These are phyloP conservation scores for Tiliqua scincoides DNA, from an alignment of 2,113 vertebrate species.

Conservation along the genomic window DNA sequence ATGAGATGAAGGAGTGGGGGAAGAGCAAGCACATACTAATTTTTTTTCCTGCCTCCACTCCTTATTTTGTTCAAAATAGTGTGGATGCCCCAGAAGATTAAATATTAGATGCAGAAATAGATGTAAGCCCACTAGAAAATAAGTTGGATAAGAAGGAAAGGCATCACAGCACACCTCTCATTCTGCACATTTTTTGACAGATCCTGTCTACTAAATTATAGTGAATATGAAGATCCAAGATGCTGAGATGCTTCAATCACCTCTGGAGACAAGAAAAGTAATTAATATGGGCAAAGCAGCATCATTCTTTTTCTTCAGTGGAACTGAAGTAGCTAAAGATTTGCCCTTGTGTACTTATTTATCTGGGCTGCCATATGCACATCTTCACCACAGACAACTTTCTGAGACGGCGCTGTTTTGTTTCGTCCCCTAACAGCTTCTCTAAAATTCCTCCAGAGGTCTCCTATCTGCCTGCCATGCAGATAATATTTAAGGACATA, in stretches of 20 bases:
- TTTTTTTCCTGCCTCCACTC: background rate
- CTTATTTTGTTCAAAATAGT: background rate
- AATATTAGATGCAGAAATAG: conserved; percentile 14
- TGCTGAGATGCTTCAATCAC: conserved; percentile 6
- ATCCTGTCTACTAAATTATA: background rate
- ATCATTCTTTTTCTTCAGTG: background rate
- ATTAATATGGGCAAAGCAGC: background rate
- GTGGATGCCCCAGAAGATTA: background rate
- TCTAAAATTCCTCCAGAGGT: background rate
- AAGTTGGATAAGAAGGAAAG: background rate
- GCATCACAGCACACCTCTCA: background rate
- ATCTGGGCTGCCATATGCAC: background rate
- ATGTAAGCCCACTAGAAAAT: conserved; percentile 5
- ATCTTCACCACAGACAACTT: background rate
- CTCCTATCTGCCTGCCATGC: background rate
- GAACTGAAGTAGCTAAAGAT: background rate
- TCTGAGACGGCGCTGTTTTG: background rate
- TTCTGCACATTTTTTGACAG: conserved; percentile 3
- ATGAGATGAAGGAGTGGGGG: background rate
- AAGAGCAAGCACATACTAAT: background rate
- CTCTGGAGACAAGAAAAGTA: background rate
- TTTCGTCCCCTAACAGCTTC: background rate
- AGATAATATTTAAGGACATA: background rate
- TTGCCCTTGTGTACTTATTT: background rate
- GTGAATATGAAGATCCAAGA: background rate